Evolutionary conservation across 2,888 invertebrate genomes (phyloP).

Genomic region (Sinodicranocentrus sp.): DNA sequence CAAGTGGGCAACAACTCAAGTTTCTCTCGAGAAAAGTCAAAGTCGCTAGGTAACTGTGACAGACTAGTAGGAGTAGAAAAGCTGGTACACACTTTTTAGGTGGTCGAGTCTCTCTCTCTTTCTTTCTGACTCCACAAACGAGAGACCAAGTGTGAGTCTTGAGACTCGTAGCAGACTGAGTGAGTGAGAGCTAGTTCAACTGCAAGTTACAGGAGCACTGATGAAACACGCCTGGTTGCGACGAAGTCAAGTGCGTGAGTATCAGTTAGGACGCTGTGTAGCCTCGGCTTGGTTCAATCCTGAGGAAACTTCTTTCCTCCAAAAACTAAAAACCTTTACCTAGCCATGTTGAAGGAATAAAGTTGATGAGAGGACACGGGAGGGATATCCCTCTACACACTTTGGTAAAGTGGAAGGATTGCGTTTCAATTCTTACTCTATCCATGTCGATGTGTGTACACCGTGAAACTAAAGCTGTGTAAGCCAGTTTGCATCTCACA

Average conservation of each 20-base stretch:
- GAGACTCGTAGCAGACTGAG: not conserved
- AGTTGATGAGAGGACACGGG: conserved; percentile 27
- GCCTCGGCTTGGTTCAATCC: conserved; percentile 59
- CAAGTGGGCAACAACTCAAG: conserved; percentile 33
- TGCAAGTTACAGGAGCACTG: conserved; percentile 65
- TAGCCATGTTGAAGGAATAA: conserved; percentile 38
- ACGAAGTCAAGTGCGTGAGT: conserved; percentile 76
- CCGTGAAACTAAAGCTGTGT: too few relatives aligned
- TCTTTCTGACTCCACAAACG: not conserved
- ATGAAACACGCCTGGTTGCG: conserved; percentile 71
- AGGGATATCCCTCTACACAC: conserved; percentile 34
- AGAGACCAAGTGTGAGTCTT: not conserved
- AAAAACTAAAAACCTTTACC: conserved; percentile 28
- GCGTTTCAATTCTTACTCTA: conserved; percentile 2
- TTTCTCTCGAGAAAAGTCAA: conserved; percentile 51
- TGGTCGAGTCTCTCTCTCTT: not conserved
- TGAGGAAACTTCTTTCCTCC: conserved; percentile 50
- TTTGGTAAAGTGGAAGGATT: conserved; percentile 19
- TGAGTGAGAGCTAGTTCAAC: conserved; percentile 3
- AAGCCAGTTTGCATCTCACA: conserved; percentile 40
- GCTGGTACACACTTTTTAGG: conserved; percentile 30
- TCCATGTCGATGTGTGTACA: not conserved
- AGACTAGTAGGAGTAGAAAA: conserved; percentile 25
- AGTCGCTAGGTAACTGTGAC: conserved; percentile 62
- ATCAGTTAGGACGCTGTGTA: conserved; percentile 65